A percentile compares a stretch with the other conserved stretches of the same genome.
These are phyloP conservation scores for Rhodeus uyekii DNA, from an alignment of 2,797 vertebrate genomes.

Conservation along the genomic window DNA sequence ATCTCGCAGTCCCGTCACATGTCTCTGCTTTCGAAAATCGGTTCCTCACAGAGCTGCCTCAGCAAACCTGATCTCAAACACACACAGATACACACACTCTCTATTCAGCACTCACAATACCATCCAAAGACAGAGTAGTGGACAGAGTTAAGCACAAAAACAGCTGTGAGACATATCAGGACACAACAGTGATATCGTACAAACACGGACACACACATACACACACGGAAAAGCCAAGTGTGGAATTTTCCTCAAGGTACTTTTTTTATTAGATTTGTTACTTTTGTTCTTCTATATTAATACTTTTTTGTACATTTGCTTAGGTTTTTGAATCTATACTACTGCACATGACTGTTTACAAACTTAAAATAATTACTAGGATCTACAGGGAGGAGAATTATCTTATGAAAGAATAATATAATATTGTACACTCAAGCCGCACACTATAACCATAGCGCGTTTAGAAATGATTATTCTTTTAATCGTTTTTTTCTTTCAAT, in stretches of 20 bases:
- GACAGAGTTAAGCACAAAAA: slow-evolving; percentile 74
- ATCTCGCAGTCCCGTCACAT: slow-evolving; percentile 36
- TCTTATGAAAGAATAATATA: slow-evolving; percentile 51
- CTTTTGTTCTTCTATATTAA: slow-evolving; percentile 59
- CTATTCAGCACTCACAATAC: slow-evolving; percentile 11
- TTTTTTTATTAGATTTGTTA: slow-evolving; percentile 67
- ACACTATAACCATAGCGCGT: slow-evolving; percentile 70
- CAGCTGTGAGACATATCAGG: slow-evolving; percentile 39
- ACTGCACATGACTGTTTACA: slow-evolving; percentile 87
- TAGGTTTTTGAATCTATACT: slow-evolving; percentile 76
- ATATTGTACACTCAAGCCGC: slow-evolving; percentile 66
- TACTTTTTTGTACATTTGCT: slow-evolving; percentile 70
- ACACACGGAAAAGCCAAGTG: slow-evolving; percentile 62
- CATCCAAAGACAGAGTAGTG: slow-evolving; percentile 35
- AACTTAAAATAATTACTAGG: slow-evolving; percentile 64
- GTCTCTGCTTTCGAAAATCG: slow-evolving; percentile 42
- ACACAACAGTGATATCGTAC: slow-evolving; percentile 43
- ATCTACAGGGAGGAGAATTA: slow-evolving; percentile 80
- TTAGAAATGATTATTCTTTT: too few relatives aligned
- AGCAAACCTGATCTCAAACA: slow-evolving; percentile 40
- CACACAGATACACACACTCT: slow-evolving; percentile 36
- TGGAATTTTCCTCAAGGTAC: slow-evolving; percentile 58
- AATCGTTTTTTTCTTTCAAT: slow-evolving; percentile 60
- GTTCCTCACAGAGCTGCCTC: slow-evolving; percentile 57
- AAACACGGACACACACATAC: slow-evolving; percentile 50